phyloP scores from a whole-genome alignment of 2,888 invertebrate genomes.

The Leptinotarsa tumamoca region DNA sequence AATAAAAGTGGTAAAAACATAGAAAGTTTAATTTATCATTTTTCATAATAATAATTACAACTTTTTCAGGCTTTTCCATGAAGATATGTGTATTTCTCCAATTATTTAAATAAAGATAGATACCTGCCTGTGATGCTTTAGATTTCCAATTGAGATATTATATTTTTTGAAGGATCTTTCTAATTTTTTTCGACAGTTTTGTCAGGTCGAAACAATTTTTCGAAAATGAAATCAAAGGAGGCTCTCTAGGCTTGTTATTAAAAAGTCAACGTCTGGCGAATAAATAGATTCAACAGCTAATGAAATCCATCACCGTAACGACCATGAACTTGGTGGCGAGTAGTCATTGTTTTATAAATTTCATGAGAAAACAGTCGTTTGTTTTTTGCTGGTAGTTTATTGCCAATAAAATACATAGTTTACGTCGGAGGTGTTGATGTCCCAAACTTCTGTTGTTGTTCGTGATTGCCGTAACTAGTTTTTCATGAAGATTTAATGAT shows the following conservation, averaged over 20 bases:
- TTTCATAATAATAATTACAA: too few relatives aligned
- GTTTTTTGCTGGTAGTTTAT: conserved; percentile 41
- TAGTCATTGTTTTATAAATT: conserved; percentile 45
- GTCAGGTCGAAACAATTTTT: not conserved
- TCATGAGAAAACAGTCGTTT: conserved; percentile 49
- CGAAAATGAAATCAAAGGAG: not conserved
- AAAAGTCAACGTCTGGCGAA: conserved; percentile 40
- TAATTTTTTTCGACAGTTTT: too few relatives aligned
- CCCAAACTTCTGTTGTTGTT: not conserved
- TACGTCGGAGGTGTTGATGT: not conserved
- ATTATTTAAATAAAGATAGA: too few relatives aligned
- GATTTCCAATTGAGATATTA: too few relatives aligned
- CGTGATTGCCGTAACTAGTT: not conserved
- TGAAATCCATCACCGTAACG: conserved; percentile 43
- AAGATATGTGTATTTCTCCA: too few relatives aligned
- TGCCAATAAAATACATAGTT: conserved; percentile 27
- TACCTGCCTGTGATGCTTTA: too few relatives aligned
- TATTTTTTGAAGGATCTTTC: too few relatives aligned
- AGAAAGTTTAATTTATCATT: too few relatives aligned
- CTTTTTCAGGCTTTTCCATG: too few relatives aligned
- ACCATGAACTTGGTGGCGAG: conserved; percentile 49
- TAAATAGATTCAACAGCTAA: conserved; percentile 47
- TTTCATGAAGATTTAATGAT: not conserved
- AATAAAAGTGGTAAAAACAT: too few relatives aligned
- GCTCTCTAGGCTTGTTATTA: not conserved